Base-by-base conservation (phyloP, 2,888 invertebrate species). In the Drosophila stalkeri region DNA sequence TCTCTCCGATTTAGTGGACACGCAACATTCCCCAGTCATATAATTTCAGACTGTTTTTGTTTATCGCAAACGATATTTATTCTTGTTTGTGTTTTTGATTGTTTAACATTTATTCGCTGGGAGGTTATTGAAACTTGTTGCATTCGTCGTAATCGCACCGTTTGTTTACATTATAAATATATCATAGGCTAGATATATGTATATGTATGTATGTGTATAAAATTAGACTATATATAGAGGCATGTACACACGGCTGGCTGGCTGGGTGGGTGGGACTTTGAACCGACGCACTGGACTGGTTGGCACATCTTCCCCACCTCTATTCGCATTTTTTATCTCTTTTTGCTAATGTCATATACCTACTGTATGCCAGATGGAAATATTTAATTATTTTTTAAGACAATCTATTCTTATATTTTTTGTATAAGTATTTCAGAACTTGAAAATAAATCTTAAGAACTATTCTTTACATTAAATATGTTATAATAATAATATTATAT, bases 41-140 rank as follows among this genome's bases (percentile, higher is more conserved):
- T 31, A 60, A 66, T 47, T 60, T 12, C 9, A 31, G 43, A 49
- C 18, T 4, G 37, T 12, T 12, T 33, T 78, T 74, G 75, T 65
- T 80, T 80, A 82, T 72, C 63, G 49, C n/a, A 11, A 49, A 31
- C 51, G 63, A 82, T 82, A 75, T 62, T 64, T 51, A 14, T 56
- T 43, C 12, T 56, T 16, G 18, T 41, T 41, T 11, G 37, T 11
- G 23, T 54, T n/a, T 44, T 35, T 23, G 49, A 62, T 65, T 77
- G 66, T 47, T 77, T 55, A 61, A 52, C 64, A 72, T 57, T 43
- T 54, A 59, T 68, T 68, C 39, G 16, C 31, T 20, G 72, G 27
- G 75, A 78, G 89, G 81, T 83, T 89, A 83, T 89, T 85, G 90
- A 85, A 90, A 85, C 85, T 89, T 90, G 90, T 85, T 85, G 89